These are phyloP conservation scores for Prunella himalayana DNA, from an alignment of 2,113 vertebrate species.

Conservation along the genomic window DNA sequence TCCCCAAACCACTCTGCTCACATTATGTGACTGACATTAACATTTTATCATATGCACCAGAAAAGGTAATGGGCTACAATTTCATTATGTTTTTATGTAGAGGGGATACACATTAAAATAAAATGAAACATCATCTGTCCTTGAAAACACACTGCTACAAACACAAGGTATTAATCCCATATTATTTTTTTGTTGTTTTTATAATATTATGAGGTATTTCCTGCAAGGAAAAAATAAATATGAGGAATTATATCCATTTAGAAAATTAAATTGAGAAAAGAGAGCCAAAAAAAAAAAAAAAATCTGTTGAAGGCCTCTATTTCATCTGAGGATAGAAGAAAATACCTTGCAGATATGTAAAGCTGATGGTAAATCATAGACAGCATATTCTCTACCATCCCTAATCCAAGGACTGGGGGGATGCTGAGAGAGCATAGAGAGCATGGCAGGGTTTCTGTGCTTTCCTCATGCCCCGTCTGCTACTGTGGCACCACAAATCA, in stretches of 20 bases:
- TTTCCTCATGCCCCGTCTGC: rapidly evolving
- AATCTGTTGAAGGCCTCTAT: neutral
- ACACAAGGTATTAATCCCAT: neutral
- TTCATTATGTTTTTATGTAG: neutral
- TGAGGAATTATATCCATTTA: neutral
- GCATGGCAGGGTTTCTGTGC: neutral
- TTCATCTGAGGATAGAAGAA: neutral
- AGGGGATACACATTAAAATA: neutral
- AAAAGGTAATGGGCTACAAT: neutral
- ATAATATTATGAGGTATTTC: neutral
- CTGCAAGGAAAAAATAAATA: neutral
- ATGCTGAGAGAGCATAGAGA: neutral
- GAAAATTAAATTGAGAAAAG: neutral
- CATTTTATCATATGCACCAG: neutral
- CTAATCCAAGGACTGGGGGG: neutral
- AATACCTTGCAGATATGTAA: neutral
- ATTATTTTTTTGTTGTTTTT: neutral
- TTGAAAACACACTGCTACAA: neutral
- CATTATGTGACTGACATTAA: neutral
- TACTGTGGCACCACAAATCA: rapidly evolving
- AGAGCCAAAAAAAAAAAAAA: neutral
- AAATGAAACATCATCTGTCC: neutral
- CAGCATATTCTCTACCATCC: neutral
- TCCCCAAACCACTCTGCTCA: neutral
- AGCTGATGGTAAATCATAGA: neutral